phyloP scores from a whole-genome alignment of 2,888 invertebrate species.

The Sepiola atlantica region DNA sequence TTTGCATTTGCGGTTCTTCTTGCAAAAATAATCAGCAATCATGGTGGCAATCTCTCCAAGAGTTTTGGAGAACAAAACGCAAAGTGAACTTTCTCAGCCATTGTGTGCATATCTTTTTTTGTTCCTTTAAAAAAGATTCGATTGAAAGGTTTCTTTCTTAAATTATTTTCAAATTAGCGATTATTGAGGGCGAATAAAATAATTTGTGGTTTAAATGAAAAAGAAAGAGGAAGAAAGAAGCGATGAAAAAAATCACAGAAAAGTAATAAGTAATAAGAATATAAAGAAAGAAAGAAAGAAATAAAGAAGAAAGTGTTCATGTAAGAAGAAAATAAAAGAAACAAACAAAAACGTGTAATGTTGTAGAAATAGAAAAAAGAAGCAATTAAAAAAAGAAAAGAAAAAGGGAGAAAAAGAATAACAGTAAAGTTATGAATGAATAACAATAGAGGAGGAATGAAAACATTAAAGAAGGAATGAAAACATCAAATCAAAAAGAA shows the following conservation, averaged over 20 bases:
- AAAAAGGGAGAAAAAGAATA: background rate
- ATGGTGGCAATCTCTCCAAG: conserved; percentile 32
- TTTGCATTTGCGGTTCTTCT: background rate
- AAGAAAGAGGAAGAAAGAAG: background rate
- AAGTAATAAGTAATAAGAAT: background rate
- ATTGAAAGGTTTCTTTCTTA: background rate
- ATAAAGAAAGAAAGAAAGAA: background rate
- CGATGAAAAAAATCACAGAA: background rate
- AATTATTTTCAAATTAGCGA: background rate
- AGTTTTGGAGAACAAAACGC: background rate
- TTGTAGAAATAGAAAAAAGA: too few relatives aligned
- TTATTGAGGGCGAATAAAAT: background rate
- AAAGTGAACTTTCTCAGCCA: background rate
- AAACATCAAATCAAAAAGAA: background rate
- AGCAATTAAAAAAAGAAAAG: background rate
- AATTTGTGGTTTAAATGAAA: background rate
- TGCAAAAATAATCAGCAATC: background rate
- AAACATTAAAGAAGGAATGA: background rate
- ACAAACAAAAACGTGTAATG: too few relatives aligned
- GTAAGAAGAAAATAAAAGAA: too few relatives aligned
- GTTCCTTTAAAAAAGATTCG: background rate
- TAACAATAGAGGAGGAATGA: background rate
- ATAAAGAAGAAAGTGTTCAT: background rate
- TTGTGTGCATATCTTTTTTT: background rate
- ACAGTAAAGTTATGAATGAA: background rate